Evolutionary conservation across 1,140 invertebrate genomes (phyloP), one percentile per base, ranked within the genome.

Genomic region (Thaumatotibia leucotreta): DNA sequence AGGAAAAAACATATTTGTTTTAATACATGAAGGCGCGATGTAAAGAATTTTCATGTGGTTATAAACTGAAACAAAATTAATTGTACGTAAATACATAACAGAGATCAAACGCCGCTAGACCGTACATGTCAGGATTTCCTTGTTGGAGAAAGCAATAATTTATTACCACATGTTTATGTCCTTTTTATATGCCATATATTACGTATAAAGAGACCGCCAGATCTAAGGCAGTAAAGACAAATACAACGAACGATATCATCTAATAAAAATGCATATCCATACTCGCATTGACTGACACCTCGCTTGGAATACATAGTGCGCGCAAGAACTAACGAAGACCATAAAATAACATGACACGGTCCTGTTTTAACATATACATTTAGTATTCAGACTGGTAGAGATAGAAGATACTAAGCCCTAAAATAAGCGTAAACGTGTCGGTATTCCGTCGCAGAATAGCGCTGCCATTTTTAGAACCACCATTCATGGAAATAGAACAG

Each of bases 381-480:
- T 6, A 27, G 52, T 20, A 1, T 17, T 27, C 2, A 14, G 52
- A 5, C 24, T 10, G 52, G 17, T 1, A 27, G 27, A 58, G 52
- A 58, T 58, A 58, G 24, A 58, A 58, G 52, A 27, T 58, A 14
- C 23, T 11, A 58, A 54, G 50, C 50, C 24, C 50, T 54, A 14
- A 58, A 31, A 31, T 58, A 58, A 82, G 69, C 72, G 49, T 29
- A 62, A 62, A 68, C 61, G 33, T 61, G 52, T 32, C 31, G 33
- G 70, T 74, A 82, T 80, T 79, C 77, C 75, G 4, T 58, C 6
- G 49, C 14, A 66, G 52, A 58, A 73, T 64, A 63, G 67, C 66
- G 32, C 58, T 50, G 68, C 69, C 77, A 73, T 79, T 77, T 79
- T 77, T 75, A 77, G 79, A 75, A 71, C 14, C 39, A 52, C 17